Base-by-base conservation (phyloP, 2,113 vertebrate species). In the Benthochromis sp. region DNA sequence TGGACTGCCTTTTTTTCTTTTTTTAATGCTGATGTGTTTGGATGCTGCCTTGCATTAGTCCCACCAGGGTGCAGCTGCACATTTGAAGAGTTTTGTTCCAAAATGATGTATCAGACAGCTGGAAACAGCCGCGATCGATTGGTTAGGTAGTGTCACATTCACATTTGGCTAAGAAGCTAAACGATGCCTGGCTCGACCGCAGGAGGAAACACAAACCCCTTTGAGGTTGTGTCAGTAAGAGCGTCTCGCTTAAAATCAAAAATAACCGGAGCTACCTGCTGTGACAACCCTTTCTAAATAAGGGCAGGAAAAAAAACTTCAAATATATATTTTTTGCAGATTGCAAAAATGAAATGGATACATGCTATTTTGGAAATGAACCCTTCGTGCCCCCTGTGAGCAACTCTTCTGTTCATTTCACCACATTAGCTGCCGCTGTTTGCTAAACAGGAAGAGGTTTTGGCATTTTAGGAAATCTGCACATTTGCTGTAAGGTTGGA, bases 1-100 rank as follows among this genome's bases (percentile, higher is more conserved):
- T 95, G 95, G 95, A 87, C 94, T 95, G 96, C 96, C 96, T 97
- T 96, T 94, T 85, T 88, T 16, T n/a, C 21, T 34, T 63, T 57
- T 92, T 84, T 57, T 93, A 82, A 93, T 88, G 93, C 94, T 94
- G 86, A 89, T 89, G 92, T 86, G 6, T 95, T 89, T 93, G 91
- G 87, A 94, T 92, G 91, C 87, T 89, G 93, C 94, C 94, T 94
- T 94, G 92, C 94, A 89, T 94, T 92, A 86, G 86, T 86, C 90
- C 87, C 83, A 86, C 79, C 87, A 84, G 90, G 92, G 84, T 91
- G 88, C 89, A 88, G 92, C 95, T 95, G 27, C 95, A 93, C 92
- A 94, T 84, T 82, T 17, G 61, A 90, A 91, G 90, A 90, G 84
- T 94, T 93, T 87, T 83, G 90, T 89, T 92, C 90, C 92, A 91